Conservation (phyloP, 2,113 vertebrate genomes). For the Glaucomys volans region DNA sequence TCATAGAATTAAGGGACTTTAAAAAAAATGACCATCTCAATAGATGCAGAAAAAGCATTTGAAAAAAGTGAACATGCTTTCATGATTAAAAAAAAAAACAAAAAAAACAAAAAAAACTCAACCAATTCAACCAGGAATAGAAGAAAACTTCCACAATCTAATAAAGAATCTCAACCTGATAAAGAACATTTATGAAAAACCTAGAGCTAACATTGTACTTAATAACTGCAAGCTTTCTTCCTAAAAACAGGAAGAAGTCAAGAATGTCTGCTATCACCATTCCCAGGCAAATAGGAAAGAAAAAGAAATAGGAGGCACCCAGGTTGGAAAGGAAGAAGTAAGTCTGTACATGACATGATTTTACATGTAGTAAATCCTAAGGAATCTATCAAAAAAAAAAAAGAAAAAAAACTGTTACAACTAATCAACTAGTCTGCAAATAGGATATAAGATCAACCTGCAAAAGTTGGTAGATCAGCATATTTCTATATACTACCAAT, state of each 20-base stretch:
- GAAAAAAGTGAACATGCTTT: constrained; percentile 4
- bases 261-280: neutral
- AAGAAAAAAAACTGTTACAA: too few species aligned
- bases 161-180: neutral
- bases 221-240: constrained; percentile 8
- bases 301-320: neutral
- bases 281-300: neutral
- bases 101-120: too few species aligned
- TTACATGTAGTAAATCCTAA: neutral
- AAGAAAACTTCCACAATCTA: neutral
- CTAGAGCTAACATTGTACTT: neutral
- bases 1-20: neutral
- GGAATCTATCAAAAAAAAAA: neutral
- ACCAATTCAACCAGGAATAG: neutral
- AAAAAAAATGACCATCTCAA: neutral
- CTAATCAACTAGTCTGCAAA: neutral
- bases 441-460: neutral
- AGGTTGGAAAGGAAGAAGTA: neutral
- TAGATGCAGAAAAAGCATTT: neutral
- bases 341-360: neutral
- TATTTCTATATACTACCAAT: neutral
- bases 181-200: neutral
- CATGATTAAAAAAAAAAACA: neutral
- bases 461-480: neutral
- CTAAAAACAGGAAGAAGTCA: neutral